Percentiles rank a stretch among this genome's conserved stretches.
These are phyloP conservation scores for Ichneumon xanthorius DNA, from an alignment of 2,888 invertebrate species.

Conservation along the genomic window DNA sequence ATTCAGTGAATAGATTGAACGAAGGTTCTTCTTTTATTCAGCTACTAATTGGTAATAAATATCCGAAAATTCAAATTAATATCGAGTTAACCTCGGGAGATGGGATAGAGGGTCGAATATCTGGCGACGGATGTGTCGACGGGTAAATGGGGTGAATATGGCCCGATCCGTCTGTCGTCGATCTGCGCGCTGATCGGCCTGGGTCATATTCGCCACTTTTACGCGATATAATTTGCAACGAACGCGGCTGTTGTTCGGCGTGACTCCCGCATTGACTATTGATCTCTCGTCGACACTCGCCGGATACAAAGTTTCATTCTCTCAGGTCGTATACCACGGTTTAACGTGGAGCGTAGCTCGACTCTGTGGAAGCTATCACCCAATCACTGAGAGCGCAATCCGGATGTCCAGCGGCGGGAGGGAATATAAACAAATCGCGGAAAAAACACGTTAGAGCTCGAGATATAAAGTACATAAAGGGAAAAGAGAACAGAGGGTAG, in stretches of 20 bases:
- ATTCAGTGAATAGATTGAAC: conserved; percentile 31
- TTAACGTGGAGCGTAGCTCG: background rate
- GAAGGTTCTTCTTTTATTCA: conserved; percentile 13
- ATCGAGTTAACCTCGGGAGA: too few species aligned
- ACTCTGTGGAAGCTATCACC: background rate
- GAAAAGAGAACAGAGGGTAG: background rate
- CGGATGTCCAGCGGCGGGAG: conserved; percentile 12
- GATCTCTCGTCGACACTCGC: background rate
- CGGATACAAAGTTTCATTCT: background rate
- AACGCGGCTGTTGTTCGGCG: background rate
- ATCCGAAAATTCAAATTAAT: too few species aligned
- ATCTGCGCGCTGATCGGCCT: too few species aligned
- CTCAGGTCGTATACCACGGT: background rate
- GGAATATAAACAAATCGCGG: conserved; percentile 39
- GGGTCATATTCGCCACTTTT: too few species aligned
- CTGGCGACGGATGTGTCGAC: too few species aligned
- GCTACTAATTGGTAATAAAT: background rate
- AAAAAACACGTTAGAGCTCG: conserved; percentile 12
- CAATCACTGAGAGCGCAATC: conserved; percentile 30
- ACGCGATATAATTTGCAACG: background rate
- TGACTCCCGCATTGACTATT: background rate
- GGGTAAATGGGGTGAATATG: too few species aligned
- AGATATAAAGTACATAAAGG: conserved; percentile 9
- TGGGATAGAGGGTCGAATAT: too few species aligned
- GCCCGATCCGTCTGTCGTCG: too few species aligned